These are phyloP conservation scores for Tachina grossa DNA, from an alignment of 2,888 invertebrate species.

Conservation along the genomic window DNA sequence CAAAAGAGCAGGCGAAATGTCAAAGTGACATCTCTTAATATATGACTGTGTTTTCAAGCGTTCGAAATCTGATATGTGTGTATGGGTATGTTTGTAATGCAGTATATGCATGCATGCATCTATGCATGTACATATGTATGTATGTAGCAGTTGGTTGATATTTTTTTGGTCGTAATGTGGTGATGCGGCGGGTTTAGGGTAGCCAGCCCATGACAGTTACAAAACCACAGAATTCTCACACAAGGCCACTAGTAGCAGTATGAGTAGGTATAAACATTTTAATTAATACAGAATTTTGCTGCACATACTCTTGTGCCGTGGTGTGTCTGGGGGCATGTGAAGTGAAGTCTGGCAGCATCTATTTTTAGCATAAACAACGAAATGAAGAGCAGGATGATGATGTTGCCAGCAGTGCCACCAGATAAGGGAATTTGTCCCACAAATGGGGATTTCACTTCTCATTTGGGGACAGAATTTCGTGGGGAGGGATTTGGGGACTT, in stretches of 20 bases:
- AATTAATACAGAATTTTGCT: neutral
- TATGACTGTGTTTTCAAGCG: constrained; percentile 83
- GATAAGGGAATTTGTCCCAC: no score
- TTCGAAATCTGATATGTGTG: constrained; percentile 82
- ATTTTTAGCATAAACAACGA: constrained; percentile 9
- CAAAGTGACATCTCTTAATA: constrained; percentile 83
- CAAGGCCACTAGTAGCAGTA: constrained; percentile 63
- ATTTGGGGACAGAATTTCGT: no score
- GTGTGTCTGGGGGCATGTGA: neutral
- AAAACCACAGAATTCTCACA: constrained; percentile 73
- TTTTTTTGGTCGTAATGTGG: constrained; percentile 66
- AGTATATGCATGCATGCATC: neutral
- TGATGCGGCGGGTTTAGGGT: constrained; percentile 52
- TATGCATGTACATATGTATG: neutral
- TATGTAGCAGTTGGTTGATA: constrained; percentile 6
- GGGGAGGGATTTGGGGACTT: no score
- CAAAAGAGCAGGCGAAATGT: constrained; percentile 83
- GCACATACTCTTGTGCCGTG: neutral
- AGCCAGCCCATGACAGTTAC: constrained; percentile 67
- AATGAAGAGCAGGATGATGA: constrained; percentile 54
- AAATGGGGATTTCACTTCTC: no score
- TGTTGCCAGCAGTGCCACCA: no score
- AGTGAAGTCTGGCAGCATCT: constrained; percentile 32
- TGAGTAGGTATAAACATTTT: neutral
- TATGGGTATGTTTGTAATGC: constrained; percentile 27